Percentiles rank a stretch among this genome's conserved stretches.
Conservation (phyloP, 2,797 vertebrate species). For the Spheniscus humboldti region DNA sequence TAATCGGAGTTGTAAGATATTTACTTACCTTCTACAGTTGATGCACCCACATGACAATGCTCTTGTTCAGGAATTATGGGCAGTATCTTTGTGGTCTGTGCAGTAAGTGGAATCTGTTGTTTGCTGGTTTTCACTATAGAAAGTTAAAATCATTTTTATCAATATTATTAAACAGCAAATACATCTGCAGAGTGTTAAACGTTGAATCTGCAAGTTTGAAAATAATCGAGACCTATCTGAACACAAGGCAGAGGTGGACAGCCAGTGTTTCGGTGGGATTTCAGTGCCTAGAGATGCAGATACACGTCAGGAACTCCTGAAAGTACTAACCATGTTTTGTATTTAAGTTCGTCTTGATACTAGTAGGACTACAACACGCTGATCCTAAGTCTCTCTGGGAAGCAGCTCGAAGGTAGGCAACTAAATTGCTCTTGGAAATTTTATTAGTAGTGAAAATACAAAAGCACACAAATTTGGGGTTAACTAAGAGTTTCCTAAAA, state of each 20-base stretch:
- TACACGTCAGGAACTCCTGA: neutral
- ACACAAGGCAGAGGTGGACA: neutral
- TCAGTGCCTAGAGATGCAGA: neutral
- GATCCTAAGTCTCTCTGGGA: neutral
- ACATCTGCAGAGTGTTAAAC: neutral
- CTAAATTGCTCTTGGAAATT: neutral
- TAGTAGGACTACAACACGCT: neutral
- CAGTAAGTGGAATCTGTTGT: neutral
- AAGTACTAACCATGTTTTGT: neutral
- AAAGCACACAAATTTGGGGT: neutral
- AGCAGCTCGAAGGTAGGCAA: neutral
- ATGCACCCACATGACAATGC: neutral
- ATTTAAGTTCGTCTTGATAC: neutral
- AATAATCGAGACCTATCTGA: neutral
- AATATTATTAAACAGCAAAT: neutral
- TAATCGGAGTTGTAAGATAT: neutral
- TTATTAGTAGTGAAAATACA: neutral
- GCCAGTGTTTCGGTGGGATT: neutral
- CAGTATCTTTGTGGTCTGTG: neutral
- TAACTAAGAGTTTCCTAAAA: neutral
- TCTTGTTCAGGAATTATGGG: slow-evolving; percentile 61
- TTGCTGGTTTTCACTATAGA: neutral
- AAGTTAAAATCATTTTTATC: slow-evolving; percentile 2
- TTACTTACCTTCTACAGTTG: neutral
- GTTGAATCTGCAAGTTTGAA: neutral